phyloP scores from a whole-genome alignment of 1,140 invertebrate genomes.

The Lepidurus arcticus region DNA sequence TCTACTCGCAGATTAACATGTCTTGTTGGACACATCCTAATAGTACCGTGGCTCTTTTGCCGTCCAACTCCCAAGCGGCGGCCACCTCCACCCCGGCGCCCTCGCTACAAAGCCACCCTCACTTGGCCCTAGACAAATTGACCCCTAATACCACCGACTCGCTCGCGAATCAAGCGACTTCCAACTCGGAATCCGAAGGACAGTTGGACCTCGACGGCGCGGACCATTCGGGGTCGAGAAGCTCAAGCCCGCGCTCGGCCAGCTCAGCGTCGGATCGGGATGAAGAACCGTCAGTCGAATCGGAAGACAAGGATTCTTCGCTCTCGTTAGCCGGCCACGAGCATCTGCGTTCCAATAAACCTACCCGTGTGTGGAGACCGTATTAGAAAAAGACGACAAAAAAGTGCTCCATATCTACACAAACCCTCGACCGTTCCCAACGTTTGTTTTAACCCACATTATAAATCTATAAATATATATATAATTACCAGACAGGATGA shows the following conservation, averaged over 20 bases:
- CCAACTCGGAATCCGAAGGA: background rate
- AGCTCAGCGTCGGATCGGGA: background rate
- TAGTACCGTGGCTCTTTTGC: background rate
- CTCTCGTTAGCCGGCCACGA: background rate
- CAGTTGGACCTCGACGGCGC: background rate
- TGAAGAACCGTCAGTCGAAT: background rate
- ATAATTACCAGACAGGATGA: too few species aligned
- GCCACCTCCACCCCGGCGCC: background rate
- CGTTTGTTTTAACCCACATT: too few species aligned
- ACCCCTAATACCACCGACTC: background rate
- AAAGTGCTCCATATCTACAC: background rate
- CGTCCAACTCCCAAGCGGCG: background rate
- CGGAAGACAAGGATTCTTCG: background rate
- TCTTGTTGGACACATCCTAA: background rate
- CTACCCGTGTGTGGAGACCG: background rate
- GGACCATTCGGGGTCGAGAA: background rate
- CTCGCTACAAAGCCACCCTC: background rate
- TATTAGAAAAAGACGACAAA: background rate
- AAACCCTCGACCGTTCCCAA: background rate
- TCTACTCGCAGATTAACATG: conserved; percentile 1
- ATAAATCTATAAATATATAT: too few species aligned
- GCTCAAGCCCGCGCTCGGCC: background rate
- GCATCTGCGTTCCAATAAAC: background rate
- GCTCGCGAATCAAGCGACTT: background rate
- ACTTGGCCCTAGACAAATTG: background rate